Percentiles rank a stretch among this genome's conserved stretches.
Evolutionary conservation across 2,113 vertebrate species (phyloP).

Genomic region (Thomomys bottae): DNA sequence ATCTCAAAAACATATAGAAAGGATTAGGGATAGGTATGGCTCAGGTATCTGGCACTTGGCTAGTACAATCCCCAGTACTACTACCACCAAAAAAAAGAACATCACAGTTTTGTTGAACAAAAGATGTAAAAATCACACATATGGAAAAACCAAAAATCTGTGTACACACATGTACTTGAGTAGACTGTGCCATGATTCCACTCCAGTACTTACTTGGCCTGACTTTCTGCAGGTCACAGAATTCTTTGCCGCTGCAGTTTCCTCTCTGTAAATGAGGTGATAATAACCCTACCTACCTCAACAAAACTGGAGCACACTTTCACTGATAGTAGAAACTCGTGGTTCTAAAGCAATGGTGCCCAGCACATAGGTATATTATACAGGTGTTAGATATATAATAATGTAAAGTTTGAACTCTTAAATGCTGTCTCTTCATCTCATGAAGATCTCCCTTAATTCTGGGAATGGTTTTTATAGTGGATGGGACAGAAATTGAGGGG

Average conservation of each 20-base stretch:
- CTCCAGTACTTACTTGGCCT: too few relatives aligned
- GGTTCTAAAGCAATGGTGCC: not conserved
- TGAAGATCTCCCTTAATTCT: not conserved
- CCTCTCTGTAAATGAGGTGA: not conserved
- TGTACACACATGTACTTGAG: not conserved
- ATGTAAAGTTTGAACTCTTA: not conserved
- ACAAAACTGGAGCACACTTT: not conserved
- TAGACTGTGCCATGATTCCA: not conserved
- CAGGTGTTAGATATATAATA: not conserved
- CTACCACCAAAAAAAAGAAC: too few relatives aligned
- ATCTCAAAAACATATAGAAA: too few relatives aligned
- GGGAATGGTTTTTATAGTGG: not conserved
- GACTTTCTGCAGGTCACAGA: not conserved
- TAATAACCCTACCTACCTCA: not conserved
- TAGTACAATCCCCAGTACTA: too few relatives aligned
- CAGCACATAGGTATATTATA: not conserved
- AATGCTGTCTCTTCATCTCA: not conserved
- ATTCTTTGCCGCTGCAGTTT: not conserved
- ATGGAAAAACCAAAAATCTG: not conserved
- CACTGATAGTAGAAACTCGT: not conserved
- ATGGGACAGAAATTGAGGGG: not conserved
- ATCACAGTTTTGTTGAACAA: too few relatives aligned
- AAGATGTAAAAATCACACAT: not conserved
- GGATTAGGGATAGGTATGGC: too few relatives aligned
- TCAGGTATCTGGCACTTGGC: too few relatives aligned